These are phyloP conservation scores for Aphelocoma coerulescens DNA, from an alignment of 2,113 vertebrate species.

Conservation along the genomic window DNA sequence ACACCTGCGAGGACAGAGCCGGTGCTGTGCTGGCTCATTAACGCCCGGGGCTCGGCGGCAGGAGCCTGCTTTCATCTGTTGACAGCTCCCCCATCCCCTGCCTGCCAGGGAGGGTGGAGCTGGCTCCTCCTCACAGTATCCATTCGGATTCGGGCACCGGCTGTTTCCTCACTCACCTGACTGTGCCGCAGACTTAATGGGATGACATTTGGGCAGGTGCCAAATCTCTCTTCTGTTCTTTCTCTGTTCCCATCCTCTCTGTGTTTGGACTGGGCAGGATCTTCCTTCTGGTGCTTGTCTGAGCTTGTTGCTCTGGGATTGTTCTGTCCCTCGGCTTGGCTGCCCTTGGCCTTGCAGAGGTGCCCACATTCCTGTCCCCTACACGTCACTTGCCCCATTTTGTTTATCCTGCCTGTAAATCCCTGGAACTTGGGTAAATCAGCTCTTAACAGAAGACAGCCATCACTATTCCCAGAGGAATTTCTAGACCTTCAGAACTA, in stretches of 20 bases:
- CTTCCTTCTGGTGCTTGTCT: conserved; percentile 30
- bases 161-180: conserved; percentile 36
- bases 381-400: background rate
- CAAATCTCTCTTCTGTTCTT: conserved; percentile 47
- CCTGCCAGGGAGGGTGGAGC: background rate
- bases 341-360: background rate
- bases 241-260: background rate
- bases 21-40: background rate
- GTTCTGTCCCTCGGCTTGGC: background rate
- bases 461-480: background rate
- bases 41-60: background rate
- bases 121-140: background rate
- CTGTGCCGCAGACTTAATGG: conserved; percentile 56
- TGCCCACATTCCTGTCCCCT: background rate
- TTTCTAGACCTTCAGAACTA: background rate
- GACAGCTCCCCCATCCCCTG: background rate
- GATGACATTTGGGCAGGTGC: conserved; percentile 36
- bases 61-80: background rate
- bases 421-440: background rate
- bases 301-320: background rate
- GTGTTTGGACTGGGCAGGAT: background rate
- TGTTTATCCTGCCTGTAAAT: background rate
- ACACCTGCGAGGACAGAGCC: background rate
- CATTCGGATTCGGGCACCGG: background rate
- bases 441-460: background rate